Conservation (phyloP, 2,888 invertebrate species). For the Philaethria dido region DNA sequence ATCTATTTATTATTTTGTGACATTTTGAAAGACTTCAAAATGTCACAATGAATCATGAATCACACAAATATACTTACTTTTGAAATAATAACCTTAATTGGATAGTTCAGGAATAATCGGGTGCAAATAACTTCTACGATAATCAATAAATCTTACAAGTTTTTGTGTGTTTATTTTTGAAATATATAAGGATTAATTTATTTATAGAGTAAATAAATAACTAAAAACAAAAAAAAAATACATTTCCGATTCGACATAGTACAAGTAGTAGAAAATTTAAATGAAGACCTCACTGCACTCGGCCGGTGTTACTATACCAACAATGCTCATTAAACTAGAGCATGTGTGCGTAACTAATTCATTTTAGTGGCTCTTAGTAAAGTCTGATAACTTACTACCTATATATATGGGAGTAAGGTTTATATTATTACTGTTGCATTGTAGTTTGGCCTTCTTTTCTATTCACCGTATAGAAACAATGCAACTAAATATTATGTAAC, state of each 20-base stretch:
- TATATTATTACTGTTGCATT: slow-evolving; percentile 13
- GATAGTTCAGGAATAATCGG: too few relatives aligned
- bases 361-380: slow-evolving; percentile 30
- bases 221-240: too few relatives aligned
- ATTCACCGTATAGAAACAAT: slow-evolving; percentile 27
- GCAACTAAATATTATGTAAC: not conserved
- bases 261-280: slow-evolving; percentile 40
- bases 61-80: too few relatives aligned
- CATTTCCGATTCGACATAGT: slow-evolving; percentile 27
- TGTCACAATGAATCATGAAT: too few relatives aligned
- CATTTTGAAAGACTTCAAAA: too few relatives aligned
- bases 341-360: slow-evolving; percentile 51
- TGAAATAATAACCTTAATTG: too few relatives aligned
- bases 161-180: too few relatives aligned
- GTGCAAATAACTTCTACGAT: too few relatives aligned
- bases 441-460: not conserved
- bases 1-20: too few relatives aligned
- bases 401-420: slow-evolving; percentile 30
- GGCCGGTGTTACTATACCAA: slow-evolving; percentile 45
- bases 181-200: too few relatives aligned
- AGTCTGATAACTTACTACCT: slow-evolving; percentile 20
- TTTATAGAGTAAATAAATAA: too few relatives aligned
- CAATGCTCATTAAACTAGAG: slow-evolving; percentile 45
- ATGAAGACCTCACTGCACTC: slow-evolving; percentile 44
- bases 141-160: too few relatives aligned